A percentile compares a stretch with the other conserved stretches of the same genome.
Evolutionary conservation across 1,140 invertebrate species (phyloP).

Genomic region (Drosophila seguyi): DNA sequence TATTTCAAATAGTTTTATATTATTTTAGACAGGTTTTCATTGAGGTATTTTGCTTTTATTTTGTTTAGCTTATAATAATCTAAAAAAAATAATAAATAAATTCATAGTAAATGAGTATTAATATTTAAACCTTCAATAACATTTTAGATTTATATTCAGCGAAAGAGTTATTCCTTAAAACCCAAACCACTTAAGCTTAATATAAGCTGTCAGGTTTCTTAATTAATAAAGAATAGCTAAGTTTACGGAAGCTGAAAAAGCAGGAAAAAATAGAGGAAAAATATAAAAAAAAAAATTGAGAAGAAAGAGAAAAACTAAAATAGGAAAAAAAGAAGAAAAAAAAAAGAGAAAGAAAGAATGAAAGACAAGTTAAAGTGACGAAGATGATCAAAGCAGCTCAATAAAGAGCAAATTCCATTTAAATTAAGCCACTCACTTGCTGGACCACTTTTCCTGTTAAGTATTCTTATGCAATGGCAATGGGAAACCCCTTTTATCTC

Average conservation of each 20-base stretch:
- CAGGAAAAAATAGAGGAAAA: not conserved
- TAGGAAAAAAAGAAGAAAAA: not conserved
- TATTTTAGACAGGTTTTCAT: no score
- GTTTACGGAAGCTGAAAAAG: constrained; percentile 3
- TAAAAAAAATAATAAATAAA: no score
- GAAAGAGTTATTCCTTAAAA: not conserved
- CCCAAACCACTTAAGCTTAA: not conserved
- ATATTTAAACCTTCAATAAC: not conserved
- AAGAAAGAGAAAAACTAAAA: no score
- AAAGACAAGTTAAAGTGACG: constrained; percentile 2
- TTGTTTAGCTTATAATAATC: no score
- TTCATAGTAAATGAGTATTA: no score
- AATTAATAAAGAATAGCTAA: constrained; percentile 3
- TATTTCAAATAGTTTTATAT: no score
- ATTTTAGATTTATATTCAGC: not conserved
- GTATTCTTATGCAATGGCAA: not conserved
- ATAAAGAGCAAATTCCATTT: constrained; percentile 10
- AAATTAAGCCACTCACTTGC: constrained; percentile 5
- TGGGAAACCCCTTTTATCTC: constrained; percentile 4
- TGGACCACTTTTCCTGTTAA: constrained; percentile 3
- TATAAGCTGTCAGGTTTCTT: not conserved
- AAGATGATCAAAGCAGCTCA: constrained; percentile 11
- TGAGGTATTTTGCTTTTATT: no score
- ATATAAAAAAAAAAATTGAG: no score
- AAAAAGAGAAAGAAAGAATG: not conserved